A percentile compares a stretch with the other conserved stretches of the same genome.
Conservation (phyloP, 2,113 vertebrate species). For the Corynorhinus townsendii region DNA sequence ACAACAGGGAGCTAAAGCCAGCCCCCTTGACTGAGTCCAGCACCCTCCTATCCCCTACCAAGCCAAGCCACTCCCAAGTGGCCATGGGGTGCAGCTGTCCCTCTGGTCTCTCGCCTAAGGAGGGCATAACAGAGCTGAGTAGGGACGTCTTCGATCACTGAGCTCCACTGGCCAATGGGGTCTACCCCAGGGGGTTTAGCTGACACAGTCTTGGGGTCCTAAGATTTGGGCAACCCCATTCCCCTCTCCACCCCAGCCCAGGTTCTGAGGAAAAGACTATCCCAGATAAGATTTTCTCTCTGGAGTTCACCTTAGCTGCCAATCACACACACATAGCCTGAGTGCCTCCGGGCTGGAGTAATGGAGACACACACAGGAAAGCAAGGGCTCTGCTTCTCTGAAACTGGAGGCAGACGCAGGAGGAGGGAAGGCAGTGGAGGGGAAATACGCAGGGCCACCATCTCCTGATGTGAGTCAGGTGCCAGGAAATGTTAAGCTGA, state of each 20-base stretch:
- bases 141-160: neutral
- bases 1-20: neutral
- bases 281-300: neutral
- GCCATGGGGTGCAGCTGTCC: neutral
- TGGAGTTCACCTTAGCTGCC: neutral
- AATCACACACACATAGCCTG: neutral
- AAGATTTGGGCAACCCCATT: neutral
- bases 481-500: neutral
- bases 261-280: neutral
- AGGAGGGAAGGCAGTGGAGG: no score
- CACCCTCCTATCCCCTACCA: neutral
- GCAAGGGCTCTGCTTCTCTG: neutral
- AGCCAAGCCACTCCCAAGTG: no score
- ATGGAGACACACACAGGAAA: neutral
- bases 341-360: neutral
- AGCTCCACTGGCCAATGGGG: neutral
- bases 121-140: neutral
- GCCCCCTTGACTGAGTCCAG: neutral
- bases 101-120: neutral
- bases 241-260: neutral
- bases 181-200: neutral
- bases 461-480: accelerated
- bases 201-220: neutral
- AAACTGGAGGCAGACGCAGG: neutral
- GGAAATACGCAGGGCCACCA: neutral